These are phyloP conservation scores for Meleagris gallopavo DNA, from an alignment of 2,113 vertebrate species.

Conservation along the genomic window DNA sequence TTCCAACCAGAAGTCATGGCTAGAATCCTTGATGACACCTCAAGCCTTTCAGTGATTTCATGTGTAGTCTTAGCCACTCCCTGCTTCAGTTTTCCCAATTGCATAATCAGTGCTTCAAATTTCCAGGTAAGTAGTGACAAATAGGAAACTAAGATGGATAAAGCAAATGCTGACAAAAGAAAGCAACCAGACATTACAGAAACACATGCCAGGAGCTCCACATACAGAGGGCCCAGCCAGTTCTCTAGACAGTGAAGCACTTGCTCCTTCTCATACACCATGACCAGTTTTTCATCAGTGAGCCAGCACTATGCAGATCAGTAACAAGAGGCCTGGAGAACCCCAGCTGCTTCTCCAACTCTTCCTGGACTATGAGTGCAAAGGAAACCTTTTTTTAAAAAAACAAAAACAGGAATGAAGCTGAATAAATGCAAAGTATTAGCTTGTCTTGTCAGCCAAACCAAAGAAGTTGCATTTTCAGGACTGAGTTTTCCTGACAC, in stretches of 20 bases:
- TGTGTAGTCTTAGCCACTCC: background rate
- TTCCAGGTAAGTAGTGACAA: background rate
- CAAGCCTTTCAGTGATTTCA: background rate
- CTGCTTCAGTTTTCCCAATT: background rate
- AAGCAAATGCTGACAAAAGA: background rate
- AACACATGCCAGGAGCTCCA: background rate
- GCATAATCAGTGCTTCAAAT: background rate
- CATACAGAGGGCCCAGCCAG: too few relatives aligned
- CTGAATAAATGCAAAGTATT: background rate
- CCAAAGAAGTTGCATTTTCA: background rate
- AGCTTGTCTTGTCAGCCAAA: background rate
- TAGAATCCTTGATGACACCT: background rate
- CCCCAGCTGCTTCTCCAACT: background rate
- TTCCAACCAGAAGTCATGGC: background rate
- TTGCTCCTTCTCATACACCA: fast-evolving
- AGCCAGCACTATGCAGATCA: background rate
- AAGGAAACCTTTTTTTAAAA: background rate
- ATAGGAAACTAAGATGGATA: background rate
- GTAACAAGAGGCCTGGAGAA: background rate
- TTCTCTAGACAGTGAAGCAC: background rate
- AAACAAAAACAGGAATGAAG: background rate
- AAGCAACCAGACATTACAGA: background rate
- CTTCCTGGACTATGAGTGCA: background rate
- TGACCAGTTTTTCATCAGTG: background rate
- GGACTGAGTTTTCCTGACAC: background rate